Evolutionary conservation across 2,113 vertebrate species (phyloP).

Genomic region (Terrapene triunguis): DNA sequence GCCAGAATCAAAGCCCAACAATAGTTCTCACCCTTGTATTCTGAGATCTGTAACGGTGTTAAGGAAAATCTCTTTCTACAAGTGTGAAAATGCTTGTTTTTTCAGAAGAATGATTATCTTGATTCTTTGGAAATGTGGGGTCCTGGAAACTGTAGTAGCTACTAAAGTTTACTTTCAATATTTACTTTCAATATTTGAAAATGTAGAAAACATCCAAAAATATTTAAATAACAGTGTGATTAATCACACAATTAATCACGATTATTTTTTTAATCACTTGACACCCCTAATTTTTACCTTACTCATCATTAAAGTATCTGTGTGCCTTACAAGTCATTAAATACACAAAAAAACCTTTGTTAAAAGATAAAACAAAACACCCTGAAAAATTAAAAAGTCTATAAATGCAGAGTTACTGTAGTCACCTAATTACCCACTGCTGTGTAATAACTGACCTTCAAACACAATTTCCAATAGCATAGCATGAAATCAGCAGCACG

Average conservation of each 20-base stretch:
- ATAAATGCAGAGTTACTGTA: neutral
- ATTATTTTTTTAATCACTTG: too few species aligned
- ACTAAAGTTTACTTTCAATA: neutral
- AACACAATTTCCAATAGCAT: neutral
- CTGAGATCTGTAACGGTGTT: constrained; percentile 13
- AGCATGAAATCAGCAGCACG: neutral
- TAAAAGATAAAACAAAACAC: neutral
- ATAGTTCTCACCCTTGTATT: constrained; percentile 46
- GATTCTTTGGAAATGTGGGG: constrained; percentile 19
- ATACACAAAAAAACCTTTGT: neutral
- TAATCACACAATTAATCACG: too few species aligned
- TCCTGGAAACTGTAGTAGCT: neutral
- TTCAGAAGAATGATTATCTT: constrained; percentile 4
- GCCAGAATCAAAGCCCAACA: constrained; percentile 7
- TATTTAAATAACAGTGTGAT: too few species aligned
- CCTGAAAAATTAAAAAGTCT: neutral
- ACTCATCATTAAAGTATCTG: neutral
- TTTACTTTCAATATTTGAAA: neutral
- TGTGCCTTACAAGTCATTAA: neutral
- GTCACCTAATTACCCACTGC: neutral
- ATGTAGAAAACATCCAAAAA: too few species aligned
- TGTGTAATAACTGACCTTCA: neutral
- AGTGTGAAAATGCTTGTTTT: constrained; percentile 17
- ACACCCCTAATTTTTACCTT: neutral
- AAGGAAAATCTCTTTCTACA: constrained; percentile 19